Conservation (phyloP, 2,797 vertebrate genomes). For the Hippocampus kuda region DNA sequence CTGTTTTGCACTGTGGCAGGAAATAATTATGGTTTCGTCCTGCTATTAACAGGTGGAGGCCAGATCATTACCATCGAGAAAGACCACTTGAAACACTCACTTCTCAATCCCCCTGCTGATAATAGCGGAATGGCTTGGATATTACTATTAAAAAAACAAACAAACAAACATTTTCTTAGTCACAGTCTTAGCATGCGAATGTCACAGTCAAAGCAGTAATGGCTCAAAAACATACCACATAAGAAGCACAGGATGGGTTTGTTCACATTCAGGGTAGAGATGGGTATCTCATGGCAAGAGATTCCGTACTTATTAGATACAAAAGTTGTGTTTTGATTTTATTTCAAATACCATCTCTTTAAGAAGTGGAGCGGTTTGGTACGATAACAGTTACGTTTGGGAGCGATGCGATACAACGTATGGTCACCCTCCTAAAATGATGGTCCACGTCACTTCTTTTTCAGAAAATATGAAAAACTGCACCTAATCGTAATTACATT, state of each 20-base stretch:
- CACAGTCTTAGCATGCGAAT: not conserved
- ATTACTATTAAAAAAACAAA: slow-evolving; percentile 11
- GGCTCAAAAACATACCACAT: not conserved
- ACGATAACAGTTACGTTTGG: too few relatives aligned
- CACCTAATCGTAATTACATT: too few relatives aligned
- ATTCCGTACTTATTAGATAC: too few relatives aligned
- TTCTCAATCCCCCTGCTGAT: fast-evolving
- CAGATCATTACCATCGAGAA: slow-evolving; percentile 13
- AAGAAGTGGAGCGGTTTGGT: too few relatives aligned
- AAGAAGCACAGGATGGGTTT: not conserved
- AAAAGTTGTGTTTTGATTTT: too few relatives aligned
- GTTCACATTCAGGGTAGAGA: too few relatives aligned
- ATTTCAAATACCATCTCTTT: too few relatives aligned
- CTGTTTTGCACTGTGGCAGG: slow-evolving; percentile 22
- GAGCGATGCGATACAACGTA: too few relatives aligned
- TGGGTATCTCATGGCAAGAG: too few relatives aligned
- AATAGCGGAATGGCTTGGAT: slow-evolving; percentile 4
- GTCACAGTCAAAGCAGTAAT: not conserved
- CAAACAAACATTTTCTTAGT: not conserved
- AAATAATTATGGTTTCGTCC: slow-evolving; percentile 44
- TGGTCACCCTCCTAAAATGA: too few relatives aligned
- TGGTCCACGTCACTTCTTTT: too few relatives aligned
- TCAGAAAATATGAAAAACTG: too few relatives aligned
- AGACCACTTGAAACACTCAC: slow-evolving; percentile 14
- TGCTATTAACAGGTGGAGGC: slow-evolving; percentile 23